Evolutionary conservation across 1,140 invertebrate genomes (phyloP).

Genomic region (Brachionus sp.): DNA sequence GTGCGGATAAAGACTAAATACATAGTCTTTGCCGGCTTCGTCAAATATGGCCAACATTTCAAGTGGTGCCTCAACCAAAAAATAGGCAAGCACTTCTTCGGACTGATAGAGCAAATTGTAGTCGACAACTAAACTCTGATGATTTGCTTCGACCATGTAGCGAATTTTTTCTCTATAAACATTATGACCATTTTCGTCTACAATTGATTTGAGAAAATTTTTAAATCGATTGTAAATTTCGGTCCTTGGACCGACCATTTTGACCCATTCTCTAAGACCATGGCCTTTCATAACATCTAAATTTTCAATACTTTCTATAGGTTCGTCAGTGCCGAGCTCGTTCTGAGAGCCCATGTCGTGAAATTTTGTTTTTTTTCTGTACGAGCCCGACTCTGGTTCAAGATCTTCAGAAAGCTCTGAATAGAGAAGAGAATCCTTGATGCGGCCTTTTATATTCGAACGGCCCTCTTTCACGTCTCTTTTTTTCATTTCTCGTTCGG

Average conservation of each 20-base stretch:
- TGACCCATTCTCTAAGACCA: constrained; percentile 87
- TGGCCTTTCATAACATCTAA: constrained; percentile 88
- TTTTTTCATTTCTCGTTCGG: constrained; percentile 78
- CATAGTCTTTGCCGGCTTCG: constrained; percentile 78
- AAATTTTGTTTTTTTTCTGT: constrained; percentile 41
- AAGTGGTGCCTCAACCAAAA: constrained; percentile 90
- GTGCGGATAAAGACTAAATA: constrained; percentile 87
- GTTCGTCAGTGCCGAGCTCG: constrained; percentile 57
- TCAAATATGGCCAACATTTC: constrained; percentile 94
- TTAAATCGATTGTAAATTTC: constrained; percentile 96
- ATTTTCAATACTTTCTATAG: constrained; percentile 95
- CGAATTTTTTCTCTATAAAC: constrained; percentile 88
- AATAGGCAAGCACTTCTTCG: constrained; percentile 89
- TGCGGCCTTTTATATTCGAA: constrained; percentile 68
- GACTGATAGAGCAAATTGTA: constrained; percentile 82
- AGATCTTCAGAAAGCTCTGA: constrained; percentile 69
- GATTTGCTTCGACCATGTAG: constrained; percentile 83
- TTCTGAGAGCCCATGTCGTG: constrained; percentile 3
- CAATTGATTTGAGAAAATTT: constrained; percentile 74
- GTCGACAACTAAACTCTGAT: constrained; percentile 83
- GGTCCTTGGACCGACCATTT: constrained; percentile 86
- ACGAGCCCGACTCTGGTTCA: constrained; percentile 66
- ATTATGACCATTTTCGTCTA: constrained; percentile 73
- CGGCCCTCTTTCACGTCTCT: constrained; percentile 73
- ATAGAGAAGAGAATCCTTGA: constrained; percentile 69